These are phyloP conservation scores for Probosciger aterrimus DNA, from an alignment of 2,113 vertebrate species.

Conservation along the genomic window DNA sequence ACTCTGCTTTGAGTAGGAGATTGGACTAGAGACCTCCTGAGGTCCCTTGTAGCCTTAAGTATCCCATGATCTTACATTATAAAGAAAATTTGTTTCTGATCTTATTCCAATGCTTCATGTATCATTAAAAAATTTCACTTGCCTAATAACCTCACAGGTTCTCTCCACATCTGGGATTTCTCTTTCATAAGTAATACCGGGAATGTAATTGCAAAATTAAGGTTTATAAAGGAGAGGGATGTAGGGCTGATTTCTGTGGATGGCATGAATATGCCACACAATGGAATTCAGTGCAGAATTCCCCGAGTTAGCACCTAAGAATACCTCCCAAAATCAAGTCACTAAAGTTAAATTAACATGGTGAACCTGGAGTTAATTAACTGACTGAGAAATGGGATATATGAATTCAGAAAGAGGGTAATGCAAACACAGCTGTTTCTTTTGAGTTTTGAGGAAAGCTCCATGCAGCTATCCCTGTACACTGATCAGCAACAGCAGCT, in stretches of 20 bases:
- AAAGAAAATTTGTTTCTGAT: background rate
- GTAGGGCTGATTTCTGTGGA: background rate
- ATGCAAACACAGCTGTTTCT: background rate
- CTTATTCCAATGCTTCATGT: background rate
- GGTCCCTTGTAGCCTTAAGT: background rate
- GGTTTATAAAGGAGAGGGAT: background rate
- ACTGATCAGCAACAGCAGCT: background rate
- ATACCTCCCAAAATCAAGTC: background rate
- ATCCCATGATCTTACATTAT: background rate
- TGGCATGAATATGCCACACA: fast-evolving
- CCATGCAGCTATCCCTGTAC: background rate
- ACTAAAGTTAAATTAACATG: background rate
- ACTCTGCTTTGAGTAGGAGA: background rate
- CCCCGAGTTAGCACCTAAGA: background rate
- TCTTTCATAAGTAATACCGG: background rate
- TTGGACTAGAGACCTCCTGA: background rate
- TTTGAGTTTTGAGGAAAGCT: background rate
- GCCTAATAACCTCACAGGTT: background rate
- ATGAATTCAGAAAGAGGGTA: background rate
- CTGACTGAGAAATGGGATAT: background rate
- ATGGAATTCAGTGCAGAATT: background rate
- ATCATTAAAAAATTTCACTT: background rate
- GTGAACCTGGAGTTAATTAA: background rate
- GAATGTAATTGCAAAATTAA: background rate
- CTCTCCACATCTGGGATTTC: background rate